Evolutionary conservation across 2,113 vertebrate species (phyloP).

Genomic region (Nanger granti): DNA sequence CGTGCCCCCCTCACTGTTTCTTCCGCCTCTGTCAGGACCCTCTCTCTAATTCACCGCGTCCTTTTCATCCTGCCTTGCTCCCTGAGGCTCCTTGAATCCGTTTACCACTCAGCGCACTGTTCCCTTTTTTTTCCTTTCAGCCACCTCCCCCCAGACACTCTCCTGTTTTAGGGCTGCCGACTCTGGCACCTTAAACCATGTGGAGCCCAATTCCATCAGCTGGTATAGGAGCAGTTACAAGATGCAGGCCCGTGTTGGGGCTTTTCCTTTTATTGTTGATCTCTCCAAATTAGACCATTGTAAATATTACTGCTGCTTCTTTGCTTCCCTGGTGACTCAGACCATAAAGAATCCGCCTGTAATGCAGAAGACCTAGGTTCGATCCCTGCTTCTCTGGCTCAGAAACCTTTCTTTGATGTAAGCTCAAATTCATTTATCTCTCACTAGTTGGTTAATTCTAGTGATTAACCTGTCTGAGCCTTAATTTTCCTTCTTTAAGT

Average conservation of each 20-base stretch:
- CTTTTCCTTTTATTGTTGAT: not conserved
- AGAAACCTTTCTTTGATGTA: not conserved
- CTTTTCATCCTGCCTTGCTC: not conserved
- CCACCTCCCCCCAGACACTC: not conserved
- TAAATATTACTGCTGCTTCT: not conserved
- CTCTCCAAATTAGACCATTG: not conserved
- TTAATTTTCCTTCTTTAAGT: not conserved
- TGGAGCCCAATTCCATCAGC: not conserved
- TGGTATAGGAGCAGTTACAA: not conserved
- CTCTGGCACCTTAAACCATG: not conserved
- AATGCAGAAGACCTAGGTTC: not conserved
- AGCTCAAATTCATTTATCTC: not conserved
- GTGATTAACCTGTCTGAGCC: not conserved
- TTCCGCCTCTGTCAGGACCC: not conserved
- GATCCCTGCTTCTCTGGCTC: not conserved
- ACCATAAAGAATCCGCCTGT: not conserved
- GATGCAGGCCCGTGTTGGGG: not conserved
- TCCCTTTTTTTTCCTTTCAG: not conserved
- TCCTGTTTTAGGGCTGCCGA: not conserved
- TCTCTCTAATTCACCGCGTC: not conserved
- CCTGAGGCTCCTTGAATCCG: not conserved
- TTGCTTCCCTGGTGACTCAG: not conserved
- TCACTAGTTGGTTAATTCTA: not conserved
- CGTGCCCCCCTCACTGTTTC: not conserved
- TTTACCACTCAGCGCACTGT: not conserved